Percentiles rank a stretch among this genome's conserved stretches.
These are phyloP conservation scores for Actinemys pallida DNA, from an alignment of 2,113 vertebrate species.

Conservation along the genomic window DNA sequence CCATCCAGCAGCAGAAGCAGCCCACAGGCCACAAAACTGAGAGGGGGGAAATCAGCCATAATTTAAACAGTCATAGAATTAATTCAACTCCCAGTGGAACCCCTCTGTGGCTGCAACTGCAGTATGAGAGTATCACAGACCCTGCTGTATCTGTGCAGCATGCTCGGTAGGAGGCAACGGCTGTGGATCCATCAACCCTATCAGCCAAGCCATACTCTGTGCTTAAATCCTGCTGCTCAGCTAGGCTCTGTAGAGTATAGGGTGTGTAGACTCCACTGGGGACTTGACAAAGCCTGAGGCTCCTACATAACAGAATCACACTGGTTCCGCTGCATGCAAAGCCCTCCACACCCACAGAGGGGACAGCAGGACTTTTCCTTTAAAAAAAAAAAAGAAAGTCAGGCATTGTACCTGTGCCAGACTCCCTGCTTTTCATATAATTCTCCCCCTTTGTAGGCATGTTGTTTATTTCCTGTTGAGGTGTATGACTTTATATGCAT, in stretches of 20 bases:
- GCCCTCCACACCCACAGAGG: background rate
- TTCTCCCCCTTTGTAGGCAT: conserved; percentile 12
- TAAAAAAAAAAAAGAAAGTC: background rate
- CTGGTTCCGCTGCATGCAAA: background rate
- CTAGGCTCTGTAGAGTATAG: background rate
- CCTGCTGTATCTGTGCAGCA: background rate
- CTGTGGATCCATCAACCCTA: background rate
- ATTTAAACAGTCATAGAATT: background rate
- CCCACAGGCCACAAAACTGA: background rate
- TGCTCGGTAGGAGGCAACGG: background rate
- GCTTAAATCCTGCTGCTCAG: background rate
- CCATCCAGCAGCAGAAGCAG: background rate
- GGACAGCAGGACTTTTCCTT: background rate
- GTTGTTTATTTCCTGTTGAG: conserved; percentile 1
- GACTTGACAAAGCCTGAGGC: background rate
- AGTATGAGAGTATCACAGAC: background rate
- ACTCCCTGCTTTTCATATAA: conserved; percentile 35
- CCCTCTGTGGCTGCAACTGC: background rate
- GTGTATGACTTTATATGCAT: conserved; percentile 12
- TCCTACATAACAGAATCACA: background rate
- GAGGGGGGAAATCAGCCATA: background rate
- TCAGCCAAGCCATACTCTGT: background rate
- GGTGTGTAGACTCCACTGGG: background rate
- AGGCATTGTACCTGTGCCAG: conserved; percentile 3
- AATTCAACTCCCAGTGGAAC: background rate